These are phyloP conservation scores for Ceramica pisi DNA, from an alignment of 2,888 invertebrate genomes.

Conservation along the genomic window DNA sequence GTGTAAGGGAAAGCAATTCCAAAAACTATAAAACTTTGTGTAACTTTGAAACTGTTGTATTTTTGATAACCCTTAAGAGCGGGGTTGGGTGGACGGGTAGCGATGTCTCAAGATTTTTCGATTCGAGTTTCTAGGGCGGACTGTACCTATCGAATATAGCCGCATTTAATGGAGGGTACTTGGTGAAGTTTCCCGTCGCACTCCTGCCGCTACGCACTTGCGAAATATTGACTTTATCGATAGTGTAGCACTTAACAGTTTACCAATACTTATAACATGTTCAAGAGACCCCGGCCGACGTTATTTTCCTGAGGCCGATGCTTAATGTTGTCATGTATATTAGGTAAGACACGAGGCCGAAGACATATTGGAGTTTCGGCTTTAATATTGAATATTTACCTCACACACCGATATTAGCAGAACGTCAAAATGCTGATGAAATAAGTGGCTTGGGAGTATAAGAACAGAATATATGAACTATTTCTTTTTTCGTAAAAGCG, in stretches of 20 bases:
- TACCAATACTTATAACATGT: constrained; percentile 46
- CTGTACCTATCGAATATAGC: constrained; percentile 28
- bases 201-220: constrained; percentile 48
- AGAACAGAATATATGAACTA: constrained; percentile 18
- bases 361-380: constrained; percentile 38
- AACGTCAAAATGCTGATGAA: constrained; percentile 42
- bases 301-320: constrained; percentile 42
- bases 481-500: constrained; percentile 30
- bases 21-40: constrained; percentile 52
- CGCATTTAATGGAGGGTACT: constrained; percentile 50
- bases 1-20: constrained; percentile 58
- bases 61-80: constrained; percentile 50
- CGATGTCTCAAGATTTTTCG: constrained; percentile 28
- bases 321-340: constrained; percentile 46
- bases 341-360: constrained; percentile 21
- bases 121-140: constrained; percentile 38
- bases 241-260: constrained; percentile 52
- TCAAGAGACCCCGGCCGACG: constrained; percentile 6
- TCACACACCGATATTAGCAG: constrained; percentile 30
- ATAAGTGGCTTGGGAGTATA: constrained; percentile 38
- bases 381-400: constrained; percentile 55
- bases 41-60: constrained; percentile 57
- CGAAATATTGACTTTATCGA: constrained; percentile 65
- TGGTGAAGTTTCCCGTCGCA: constrained; percentile 44
- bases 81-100: constrained; percentile 1